phyloP scores from a whole-genome alignment of 2,797 vertebrate species.

The Benthosema pterotum region DNA sequence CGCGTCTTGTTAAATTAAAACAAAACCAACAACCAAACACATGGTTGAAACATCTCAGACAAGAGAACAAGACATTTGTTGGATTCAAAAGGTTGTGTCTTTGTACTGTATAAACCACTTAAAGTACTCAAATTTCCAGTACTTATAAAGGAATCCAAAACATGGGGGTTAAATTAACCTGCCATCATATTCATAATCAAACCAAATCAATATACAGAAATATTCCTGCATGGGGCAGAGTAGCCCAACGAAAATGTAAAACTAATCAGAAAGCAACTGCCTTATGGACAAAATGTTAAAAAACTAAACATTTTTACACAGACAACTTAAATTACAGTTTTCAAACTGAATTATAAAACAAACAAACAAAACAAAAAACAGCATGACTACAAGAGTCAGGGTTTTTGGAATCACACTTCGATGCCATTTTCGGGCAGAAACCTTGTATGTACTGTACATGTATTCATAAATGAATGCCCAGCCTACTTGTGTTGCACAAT shows the following conservation, averaged over 20 bases:
- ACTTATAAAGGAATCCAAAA: not conserved
- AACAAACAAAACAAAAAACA: no score
- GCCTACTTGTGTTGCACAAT: no score
- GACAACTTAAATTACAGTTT: conserved; percentile 38
- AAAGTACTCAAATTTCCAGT: conserved; percentile 28
- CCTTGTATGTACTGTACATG: no score
- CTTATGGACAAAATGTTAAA: conserved; percentile 29
- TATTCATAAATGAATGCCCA: no score
- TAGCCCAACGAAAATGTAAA: conserved; percentile 37
- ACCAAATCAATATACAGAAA: conserved; percentile 16
- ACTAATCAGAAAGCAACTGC: conserved; percentile 2
- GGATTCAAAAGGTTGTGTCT: not conserved
- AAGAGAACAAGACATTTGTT: conserved; percentile 28
- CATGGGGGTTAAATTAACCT: not conserved
- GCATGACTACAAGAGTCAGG: no score
- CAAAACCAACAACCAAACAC: conserved; percentile 50
- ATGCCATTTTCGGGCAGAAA: no score
- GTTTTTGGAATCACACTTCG: no score
- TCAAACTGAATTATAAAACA: conserved; percentile 12
- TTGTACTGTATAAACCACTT: conserved; percentile 38
- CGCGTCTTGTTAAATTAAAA: conserved; percentile 64
- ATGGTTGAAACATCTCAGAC: conserved; percentile 37
- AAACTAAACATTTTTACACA: conserved; percentile 25
- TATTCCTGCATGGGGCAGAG: conserved; percentile 16
- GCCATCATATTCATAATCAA: conserved; percentile 10